phyloP scores from a whole-genome alignment of 2,113 vertebrate genomes.

The Heterotis niloticus region DNA sequence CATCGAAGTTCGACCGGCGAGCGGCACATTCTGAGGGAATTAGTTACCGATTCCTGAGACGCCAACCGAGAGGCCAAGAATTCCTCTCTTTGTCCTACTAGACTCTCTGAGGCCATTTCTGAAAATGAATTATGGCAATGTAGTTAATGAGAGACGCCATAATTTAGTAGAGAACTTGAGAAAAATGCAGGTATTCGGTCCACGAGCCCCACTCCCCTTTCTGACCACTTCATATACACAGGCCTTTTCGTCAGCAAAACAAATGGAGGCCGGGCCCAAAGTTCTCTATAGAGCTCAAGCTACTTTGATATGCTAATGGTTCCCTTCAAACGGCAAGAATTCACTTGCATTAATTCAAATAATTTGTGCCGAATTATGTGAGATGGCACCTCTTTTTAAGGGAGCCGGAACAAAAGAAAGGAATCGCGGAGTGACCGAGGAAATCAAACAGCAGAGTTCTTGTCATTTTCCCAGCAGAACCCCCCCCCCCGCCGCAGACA shows the following conservation, averaged over 20 bases:
- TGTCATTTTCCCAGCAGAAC: constrained; percentile 52
- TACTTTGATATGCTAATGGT: constrained; percentile 94
- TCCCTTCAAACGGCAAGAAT: constrained; percentile 85
- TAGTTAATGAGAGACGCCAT: neutral
- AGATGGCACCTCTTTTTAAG: constrained; percentile 71
- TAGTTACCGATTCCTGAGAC: neutral
- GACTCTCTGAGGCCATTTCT: neutral
- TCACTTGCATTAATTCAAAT: constrained; percentile 84
- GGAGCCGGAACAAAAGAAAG: constrained; percentile 66
- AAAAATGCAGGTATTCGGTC: constrained; percentile 4
- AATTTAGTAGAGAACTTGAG: constrained; percentile 37
- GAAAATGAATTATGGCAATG: neutral
- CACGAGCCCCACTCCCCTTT: constrained; percentile 44
- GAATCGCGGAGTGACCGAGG: constrained; percentile 53
- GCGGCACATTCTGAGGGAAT: neutral
- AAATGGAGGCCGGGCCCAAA: constrained; percentile 75
- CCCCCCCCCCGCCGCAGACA: neutral
- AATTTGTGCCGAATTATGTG: constrained; percentile 76
- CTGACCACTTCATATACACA: constrained; percentile 66
- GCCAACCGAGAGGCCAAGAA: neutral
- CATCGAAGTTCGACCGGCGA: neutral
- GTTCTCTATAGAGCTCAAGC: constrained; percentile 78
- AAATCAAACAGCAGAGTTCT: constrained; percentile 59
- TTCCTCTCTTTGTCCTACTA: constrained; percentile 3
- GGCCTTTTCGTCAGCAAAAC: constrained; percentile 78